Conservation (phyloP, 1,140 invertebrate genomes). For the Drosophila nigrodunni region DNA sequence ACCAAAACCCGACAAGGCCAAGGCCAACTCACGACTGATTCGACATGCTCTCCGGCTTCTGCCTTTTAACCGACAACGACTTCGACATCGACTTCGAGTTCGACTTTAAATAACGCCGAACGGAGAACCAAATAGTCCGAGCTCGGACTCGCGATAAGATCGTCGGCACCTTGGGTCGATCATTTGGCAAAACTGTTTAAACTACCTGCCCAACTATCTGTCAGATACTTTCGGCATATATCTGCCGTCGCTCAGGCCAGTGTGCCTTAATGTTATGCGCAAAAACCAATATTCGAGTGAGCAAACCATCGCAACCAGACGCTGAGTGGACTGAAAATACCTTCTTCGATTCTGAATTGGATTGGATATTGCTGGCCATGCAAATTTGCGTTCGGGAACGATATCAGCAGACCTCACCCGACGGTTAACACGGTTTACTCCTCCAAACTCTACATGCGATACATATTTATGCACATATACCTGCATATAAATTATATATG, state of each 20-base stretch:
- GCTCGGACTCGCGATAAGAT: constrained; percentile 44
- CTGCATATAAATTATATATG: constrained; percentile 6
- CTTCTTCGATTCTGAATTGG: constrained; percentile 16
- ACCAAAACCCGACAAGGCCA: constrained; percentile 53
- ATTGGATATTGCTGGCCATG: constrained; percentile 56
- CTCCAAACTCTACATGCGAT: constrained; percentile 1
- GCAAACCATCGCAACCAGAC: constrained; percentile 34
- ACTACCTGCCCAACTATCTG: constrained; percentile 32
- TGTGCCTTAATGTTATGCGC: constrained; percentile 50
- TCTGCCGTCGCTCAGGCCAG: constrained; percentile 32
- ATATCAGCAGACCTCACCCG: constrained; percentile 9
- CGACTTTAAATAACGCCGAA: constrained; percentile 19
- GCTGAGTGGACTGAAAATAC: constrained; percentile 68
- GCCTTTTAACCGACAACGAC: constrained; percentile 56
- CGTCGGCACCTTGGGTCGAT: constrained; percentile 30
- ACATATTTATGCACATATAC: background rate
- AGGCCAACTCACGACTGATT: constrained; percentile 65
- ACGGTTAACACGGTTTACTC: constrained; percentile 2
- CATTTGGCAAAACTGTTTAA: constrained; percentile 26
- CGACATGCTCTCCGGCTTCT: constrained; percentile 55
- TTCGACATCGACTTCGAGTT: background rate
- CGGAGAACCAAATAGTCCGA: background rate
- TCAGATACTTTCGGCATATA: constrained; percentile 19
- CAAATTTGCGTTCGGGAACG: constrained; percentile 42
- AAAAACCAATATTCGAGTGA: constrained; percentile 40